A percentile compares a stretch with the other conserved stretches of the same genome.
These are phyloP conservation scores for Philopotamus ludificatus DNA, from an alignment of 1,140 invertebrate genomes.

Conservation along the genomic window DNA sequence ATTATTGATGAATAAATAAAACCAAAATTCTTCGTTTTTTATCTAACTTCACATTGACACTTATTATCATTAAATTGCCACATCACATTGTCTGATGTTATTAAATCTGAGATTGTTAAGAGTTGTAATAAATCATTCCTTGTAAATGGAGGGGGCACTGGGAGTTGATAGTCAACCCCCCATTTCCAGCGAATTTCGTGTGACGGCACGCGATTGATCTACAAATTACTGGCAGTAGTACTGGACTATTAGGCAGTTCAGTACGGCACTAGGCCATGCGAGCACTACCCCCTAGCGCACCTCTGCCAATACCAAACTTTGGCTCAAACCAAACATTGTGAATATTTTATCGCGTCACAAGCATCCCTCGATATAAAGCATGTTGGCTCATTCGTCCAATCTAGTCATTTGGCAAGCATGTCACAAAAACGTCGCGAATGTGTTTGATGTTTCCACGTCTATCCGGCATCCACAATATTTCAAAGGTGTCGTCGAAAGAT, in stretches of 20 bases:
- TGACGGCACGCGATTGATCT: conserved; percentile 12
- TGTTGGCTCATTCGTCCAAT: background rate
- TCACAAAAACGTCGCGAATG: background rate
- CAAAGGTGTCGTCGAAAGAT: background rate
- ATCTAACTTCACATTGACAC: too few relatives aligned
- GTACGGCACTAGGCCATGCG: conserved; percentile 1
- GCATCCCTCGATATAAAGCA: conserved; percentile 1
- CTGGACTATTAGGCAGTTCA: background rate
- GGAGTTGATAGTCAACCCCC: background rate
- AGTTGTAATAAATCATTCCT: background rate
- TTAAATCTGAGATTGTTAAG: background rate
- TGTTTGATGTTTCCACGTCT: conserved; percentile 4
- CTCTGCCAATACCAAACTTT: background rate
- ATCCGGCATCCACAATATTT: background rate
- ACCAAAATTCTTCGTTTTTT: too few relatives aligned
- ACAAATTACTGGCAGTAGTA: conserved; percentile 17
- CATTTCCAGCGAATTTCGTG: conserved; percentile 16
- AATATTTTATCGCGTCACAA: conserved; percentile 6
- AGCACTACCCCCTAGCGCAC: background rate
- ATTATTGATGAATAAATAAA: too few relatives aligned
- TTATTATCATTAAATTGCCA: too few relatives aligned
- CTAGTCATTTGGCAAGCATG: background rate
- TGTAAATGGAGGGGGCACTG: background rate
- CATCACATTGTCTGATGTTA: too few relatives aligned
- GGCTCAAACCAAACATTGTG: conserved; percentile 7